Percentiles rank a stretch among this genome's conserved stretches.
phyloP scores from a whole-genome alignment of 2,888 invertebrate genomes.

The Andrena fulva region DNA sequence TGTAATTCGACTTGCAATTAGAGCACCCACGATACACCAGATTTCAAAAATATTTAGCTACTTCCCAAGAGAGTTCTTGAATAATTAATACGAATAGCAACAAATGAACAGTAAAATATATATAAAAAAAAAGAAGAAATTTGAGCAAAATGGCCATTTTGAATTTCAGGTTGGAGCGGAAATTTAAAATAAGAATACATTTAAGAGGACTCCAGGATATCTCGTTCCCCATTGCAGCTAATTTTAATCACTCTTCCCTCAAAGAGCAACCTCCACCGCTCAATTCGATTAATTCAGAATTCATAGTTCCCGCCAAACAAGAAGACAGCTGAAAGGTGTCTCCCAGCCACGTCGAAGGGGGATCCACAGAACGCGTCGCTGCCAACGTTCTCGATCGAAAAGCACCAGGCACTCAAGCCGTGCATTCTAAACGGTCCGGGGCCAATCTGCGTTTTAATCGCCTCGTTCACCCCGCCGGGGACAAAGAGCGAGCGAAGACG shows the following conservation, averaged over 20 bases:
- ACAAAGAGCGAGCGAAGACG: constrained; percentile 40
- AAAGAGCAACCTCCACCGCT: not conserved
- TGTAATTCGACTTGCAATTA: not conserved
- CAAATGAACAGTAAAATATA: not conserved
- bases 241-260: constrained; percentile 4
- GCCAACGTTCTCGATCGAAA: constrained; percentile 1
- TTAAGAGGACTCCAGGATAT: not conserved
- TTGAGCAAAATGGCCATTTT: not conserved
- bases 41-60: not conserved
- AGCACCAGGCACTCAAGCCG: constrained; percentile 2
- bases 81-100: not conserved
- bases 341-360: not conserved
- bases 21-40: not conserved
- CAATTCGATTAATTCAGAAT: constrained; percentile 25
- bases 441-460: constrained; percentile 61
- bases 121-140: not conserved
- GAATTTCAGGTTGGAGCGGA: not conserved
- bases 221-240: not conserved
- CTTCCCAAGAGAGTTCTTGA: not conserved
- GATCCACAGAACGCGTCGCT: not conserved
- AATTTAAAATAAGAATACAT: not conserved
- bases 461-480: constrained; percentile 38
- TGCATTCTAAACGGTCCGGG: constrained; percentile 13
- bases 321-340: not conserved
- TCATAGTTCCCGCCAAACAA: constrained; percentile 16